Conservation (phyloP, 2,113 vertebrate species). For the Percina caprodes region DNA sequence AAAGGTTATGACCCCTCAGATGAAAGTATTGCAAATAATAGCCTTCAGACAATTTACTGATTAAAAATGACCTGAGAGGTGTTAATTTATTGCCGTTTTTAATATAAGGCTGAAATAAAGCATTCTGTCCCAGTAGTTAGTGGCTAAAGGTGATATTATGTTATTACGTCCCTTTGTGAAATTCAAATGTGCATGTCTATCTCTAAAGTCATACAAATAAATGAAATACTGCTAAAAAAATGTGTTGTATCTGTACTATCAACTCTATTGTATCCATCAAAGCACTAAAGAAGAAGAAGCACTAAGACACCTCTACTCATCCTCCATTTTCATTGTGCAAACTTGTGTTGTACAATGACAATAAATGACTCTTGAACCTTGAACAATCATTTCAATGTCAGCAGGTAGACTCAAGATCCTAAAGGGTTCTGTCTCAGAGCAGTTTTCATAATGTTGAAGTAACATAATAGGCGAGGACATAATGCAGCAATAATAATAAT, state of each 20-base stretch:
- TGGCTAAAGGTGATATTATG: not conserved
- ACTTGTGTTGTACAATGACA: not conserved
- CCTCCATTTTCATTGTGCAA: not conserved
- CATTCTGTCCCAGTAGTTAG: not conserved
- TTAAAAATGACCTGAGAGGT: constrained; percentile 32
- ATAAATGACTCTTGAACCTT: not conserved
- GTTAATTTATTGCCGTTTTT: not conserved
- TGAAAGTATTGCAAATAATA: constrained; percentile 30
- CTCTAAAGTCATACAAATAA: not conserved
- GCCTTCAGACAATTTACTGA: constrained; percentile 12
- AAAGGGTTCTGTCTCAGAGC: not conserved
- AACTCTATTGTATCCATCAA: not conserved
- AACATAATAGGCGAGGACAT: not conserved
- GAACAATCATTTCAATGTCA: not conserved
- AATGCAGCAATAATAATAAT: no score
- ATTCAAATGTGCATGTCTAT: not conserved
- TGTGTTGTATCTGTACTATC: not conserved
- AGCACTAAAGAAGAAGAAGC: no score
- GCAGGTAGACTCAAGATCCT: not conserved
- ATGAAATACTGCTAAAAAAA: not conserved
- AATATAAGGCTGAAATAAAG: not conserved
- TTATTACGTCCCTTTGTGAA: constrained; percentile 4
- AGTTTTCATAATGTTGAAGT: not conserved
- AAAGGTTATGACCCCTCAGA: constrained; percentile 45
- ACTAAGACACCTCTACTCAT: no score